Evolutionary conservation across 2,113 vertebrate genomes (phyloP).

Genomic region (Tricholaema leucomelas): DNA sequence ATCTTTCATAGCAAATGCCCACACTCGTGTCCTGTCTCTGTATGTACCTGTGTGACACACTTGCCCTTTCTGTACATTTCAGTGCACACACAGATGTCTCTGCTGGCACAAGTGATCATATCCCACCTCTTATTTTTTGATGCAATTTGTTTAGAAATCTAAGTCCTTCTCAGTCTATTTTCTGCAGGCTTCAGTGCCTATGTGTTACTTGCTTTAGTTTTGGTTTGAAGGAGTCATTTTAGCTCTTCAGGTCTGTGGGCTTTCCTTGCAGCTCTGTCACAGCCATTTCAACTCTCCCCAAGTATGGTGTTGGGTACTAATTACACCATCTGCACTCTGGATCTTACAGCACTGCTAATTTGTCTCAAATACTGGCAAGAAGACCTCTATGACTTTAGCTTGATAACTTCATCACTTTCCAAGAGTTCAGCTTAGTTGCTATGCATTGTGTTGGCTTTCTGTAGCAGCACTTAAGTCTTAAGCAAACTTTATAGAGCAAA

Average conservation of each 20-base stretch:
- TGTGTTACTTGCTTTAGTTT: accelerated
- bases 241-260: too few species aligned
- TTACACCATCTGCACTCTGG: background rate
- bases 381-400: background rate
- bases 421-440: background rate
- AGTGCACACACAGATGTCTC: background rate
- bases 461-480: background rate
- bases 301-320: background rate
- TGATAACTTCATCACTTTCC: background rate
- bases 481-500: background rate
- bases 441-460: background rate
- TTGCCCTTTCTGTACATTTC: background rate
- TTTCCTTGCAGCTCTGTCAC: background rate
- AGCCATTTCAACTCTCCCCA: background rate
- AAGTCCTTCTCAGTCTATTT: background rate
- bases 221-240: background rate
- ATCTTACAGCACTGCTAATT: background rate
- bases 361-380: background rate
- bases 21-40: background rate
- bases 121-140: background rate
- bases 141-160: accelerated
- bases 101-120: background rate
- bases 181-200: accelerated
- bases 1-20: accelerated
- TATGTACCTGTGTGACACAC: too few species aligned